Conservation (phyloP, 2,888 invertebrate genomes). For the Orchesella flavescens region DNA sequence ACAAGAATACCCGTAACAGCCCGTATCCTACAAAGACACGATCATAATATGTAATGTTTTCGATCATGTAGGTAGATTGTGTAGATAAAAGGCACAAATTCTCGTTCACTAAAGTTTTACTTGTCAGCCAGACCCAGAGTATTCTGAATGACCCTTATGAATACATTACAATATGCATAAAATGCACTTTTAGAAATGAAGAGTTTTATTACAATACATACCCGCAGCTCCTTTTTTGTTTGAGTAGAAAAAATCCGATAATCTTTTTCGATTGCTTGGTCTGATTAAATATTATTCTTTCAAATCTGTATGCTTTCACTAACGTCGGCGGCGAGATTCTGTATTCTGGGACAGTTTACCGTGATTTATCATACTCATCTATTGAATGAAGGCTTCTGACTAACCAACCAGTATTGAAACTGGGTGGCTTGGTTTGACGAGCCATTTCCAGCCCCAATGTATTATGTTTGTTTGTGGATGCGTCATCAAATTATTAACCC, state of each 20-base stretch:
- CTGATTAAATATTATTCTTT: conserved; percentile 49
- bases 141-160: conserved; percentile 24
- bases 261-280: conserved; percentile 33
- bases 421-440: too few species aligned
- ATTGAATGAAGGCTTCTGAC: too few species aligned
- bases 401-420: too few species aligned
- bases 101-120: too few species aligned
- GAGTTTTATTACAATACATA: conserved; percentile 29
- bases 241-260: conserved; percentile 42
- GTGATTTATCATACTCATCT: conserved; percentile 2
- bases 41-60: not conserved
- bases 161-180: not conserved
- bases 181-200: not conserved
- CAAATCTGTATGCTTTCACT: not conserved
- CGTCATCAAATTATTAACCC: too few species aligned
- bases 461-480: too few species aligned
- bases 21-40: not conserved
- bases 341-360: not conserved
- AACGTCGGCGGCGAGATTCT: not conserved
- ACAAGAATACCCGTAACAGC: not conserved
- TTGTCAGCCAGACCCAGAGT: not conserved
- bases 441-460: too few species aligned
- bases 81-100: too few species aligned
- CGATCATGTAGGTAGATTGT: not conserved
- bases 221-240: conserved; percentile 37